Percentiles rank a stretch among this genome's conserved stretches.
phyloP scores from a whole-genome alignment of 2,888 invertebrate genomes.

The Eupithecia centaureata region DNA sequence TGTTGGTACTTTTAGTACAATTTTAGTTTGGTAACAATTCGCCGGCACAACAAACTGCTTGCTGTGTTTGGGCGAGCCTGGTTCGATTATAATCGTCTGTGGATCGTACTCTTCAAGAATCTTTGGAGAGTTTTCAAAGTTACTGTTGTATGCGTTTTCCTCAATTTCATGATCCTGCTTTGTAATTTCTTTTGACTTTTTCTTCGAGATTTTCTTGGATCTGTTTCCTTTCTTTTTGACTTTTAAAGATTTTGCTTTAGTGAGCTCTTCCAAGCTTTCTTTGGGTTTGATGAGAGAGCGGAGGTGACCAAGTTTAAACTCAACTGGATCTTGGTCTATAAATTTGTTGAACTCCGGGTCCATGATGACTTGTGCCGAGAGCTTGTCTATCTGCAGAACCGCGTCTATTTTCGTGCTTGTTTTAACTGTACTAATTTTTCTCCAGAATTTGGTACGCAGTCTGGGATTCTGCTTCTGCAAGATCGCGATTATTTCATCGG shows the following conservation, averaged over 20 bases:
- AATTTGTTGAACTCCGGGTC: constrained; percentile 60
- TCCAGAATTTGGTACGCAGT: constrained; percentile 73
- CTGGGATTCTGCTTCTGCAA: constrained; percentile 71
- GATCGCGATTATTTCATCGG: constrained; percentile 62
- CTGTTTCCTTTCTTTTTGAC: constrained; percentile 23
- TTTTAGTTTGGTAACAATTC: constrained; percentile 53
- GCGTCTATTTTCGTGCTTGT: constrained; percentile 63
- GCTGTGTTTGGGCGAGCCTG: constrained; percentile 42
- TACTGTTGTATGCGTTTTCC: constrained; percentile 38
- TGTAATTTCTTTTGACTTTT: constrained; percentile 31
- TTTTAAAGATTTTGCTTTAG: constrained; percentile 34
- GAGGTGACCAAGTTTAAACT: constrained; percentile 72
- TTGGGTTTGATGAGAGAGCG: constrained; percentile 66
- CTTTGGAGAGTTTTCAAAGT: constrained; percentile 39
- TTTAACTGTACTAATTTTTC: constrained; percentile 66
- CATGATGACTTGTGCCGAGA: constrained; percentile 73
- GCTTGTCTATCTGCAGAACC: constrained; percentile 72
- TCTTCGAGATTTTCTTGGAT: constrained; percentile 25
- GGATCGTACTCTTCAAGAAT: constrained; percentile 44
- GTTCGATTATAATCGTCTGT: constrained; percentile 47
- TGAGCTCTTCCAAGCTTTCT: constrained; percentile 58
- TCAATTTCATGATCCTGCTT: constrained; percentile 13
- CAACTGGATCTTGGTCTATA: constrained; percentile 55
- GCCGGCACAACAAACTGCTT: constrained; percentile 41
- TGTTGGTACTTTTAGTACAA: constrained; percentile 64